Conservation (phyloP, 2,797 vertebrate species). For the Hyperoplus lanceolatus region DNA sequence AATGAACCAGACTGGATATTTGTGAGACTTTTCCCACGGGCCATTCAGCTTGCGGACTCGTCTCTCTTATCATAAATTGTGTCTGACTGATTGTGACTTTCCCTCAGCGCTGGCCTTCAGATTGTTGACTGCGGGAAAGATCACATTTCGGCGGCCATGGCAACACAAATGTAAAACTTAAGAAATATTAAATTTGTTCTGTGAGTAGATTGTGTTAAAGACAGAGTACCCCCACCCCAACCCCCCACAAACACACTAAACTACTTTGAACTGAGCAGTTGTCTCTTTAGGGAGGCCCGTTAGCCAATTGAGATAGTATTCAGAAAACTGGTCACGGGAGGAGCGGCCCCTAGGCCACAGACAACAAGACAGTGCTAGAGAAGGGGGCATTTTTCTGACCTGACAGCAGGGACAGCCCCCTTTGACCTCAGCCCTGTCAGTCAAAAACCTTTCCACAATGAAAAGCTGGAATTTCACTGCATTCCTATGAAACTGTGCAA, state of each 20-base stretch:
- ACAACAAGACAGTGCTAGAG: conserved; percentile 45
- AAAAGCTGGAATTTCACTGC: conserved; percentile 56
- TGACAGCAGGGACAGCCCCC: conserved; percentile 55
- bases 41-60: conserved; percentile 64
- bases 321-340: conserved; percentile 56
- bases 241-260: neutral
- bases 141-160: conserved; percentile 65
- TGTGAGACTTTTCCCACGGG: conserved; percentile 81
- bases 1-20: conserved; percentile 79
- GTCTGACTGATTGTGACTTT: conserved; percentile 76
- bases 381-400: conserved; percentile 59
- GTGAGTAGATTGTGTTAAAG: conserved; percentile 33
- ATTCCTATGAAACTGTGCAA: conserved; percentile 51
- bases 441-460: conserved; percentile 46
- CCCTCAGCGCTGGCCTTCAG: conserved; percentile 73
- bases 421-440: conserved; percentile 59
- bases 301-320: conserved; percentile 35
- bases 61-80: conserved; percentile 81
- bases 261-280: conserved; percentile 44
- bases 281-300: conserved; percentile 28
- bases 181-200: conserved; percentile 47
- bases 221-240: neutral
- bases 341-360: conserved; percentile 46
- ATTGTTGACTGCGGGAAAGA: conserved; percentile 71
- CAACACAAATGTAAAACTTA: conserved; percentile 52